Conservation (phyloP, 2,888 invertebrate species). For the Anarsia innoxiella region DNA sequence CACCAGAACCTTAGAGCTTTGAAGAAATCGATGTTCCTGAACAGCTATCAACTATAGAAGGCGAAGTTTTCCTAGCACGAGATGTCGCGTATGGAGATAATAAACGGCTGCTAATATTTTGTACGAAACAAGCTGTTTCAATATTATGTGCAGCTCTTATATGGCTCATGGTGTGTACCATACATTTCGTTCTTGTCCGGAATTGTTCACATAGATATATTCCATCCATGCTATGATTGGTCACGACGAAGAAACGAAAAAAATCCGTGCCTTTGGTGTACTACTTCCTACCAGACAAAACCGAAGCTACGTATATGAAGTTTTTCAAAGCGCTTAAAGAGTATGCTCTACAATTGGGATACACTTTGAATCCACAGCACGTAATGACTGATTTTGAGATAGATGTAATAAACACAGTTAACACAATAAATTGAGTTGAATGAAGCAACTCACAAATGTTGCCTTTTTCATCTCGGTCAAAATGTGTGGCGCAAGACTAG, state of each 20-base stretch:
- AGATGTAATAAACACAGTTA: conserved; percentile 9
- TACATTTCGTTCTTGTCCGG: conserved; percentile 4
- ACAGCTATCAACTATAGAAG: neutral
- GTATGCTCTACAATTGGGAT: neutral
- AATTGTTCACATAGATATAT: conserved; percentile 4
- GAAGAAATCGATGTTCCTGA: conserved; percentile 1
- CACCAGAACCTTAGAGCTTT: neutral
- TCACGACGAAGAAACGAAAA: neutral
- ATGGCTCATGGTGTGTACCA: conserved; percentile 9
- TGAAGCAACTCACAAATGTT: conserved; percentile 6
- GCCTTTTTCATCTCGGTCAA: conserved; percentile 10
- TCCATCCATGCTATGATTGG: conserved; percentile 8
- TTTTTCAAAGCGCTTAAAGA: conserved; percentile 3
- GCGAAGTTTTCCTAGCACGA: neutral
- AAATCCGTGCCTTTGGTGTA: conserved; percentile 2
- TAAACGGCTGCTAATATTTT: neutral
- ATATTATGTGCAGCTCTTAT: neutral
- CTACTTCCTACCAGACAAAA: conserved; percentile 4
- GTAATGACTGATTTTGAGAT: conserved; percentile 12
- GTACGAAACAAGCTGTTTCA: neutral
- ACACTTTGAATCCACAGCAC: neutral
- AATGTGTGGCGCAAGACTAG: conserved; percentile 6
- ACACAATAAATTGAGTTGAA: conserved; percentile 4
- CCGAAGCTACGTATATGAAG: neutral
- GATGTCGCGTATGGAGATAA: neutral